Base-by-base conservation (phyloP, 2,113 vertebrate species). In the Tricholaema leucomelas region DNA sequence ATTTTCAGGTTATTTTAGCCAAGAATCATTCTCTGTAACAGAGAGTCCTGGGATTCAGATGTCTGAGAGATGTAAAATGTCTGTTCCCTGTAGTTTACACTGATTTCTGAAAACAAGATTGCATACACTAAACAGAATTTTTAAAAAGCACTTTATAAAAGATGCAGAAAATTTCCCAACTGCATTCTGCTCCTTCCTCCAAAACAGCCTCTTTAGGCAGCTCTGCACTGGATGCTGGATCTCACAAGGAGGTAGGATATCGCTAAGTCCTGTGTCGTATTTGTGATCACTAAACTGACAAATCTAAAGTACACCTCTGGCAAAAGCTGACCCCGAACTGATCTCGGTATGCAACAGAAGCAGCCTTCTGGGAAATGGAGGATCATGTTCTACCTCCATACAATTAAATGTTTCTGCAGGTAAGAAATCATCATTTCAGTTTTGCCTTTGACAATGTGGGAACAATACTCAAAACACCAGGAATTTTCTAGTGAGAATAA, bases 211-310 rank as follows among this genome's bases (percentile, higher is more conserved):
- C 23, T 27, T 27, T 3, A 2, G 0, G 1, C 55, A 50, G 25
- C 19, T 36, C 59, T 25, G 5, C 5, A 10, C 3, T 8, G 28
- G 15, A 18, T 42, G 31, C 50, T 50, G 38, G 38, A 50, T 44
- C 24, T 12, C 25, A 46, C 21, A 25, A 25, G 24, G 4, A 28
- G 35, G 20, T 19, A 30, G 31, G 21, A 14, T 33, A 5, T 0
- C 4, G 31, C 18, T 17, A 72, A 58, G 24, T 5, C 2, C 3
- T 0, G 1, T 9, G 19, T 25, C 36, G 0, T 13, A 4, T 17
- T 31, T 16, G 3, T 5, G 10, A 3, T 10, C 50, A 12, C 74
- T 48, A 1, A 54, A 23, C 10, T 14, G 58, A 18, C 42, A 42
- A 1, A 44, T 23, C 6, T 60, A 23, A 25, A 36, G 52, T 46